Conservation (phyloP, 2,888 invertebrate genomes). For the Rhaphigaster nebulosa region DNA sequence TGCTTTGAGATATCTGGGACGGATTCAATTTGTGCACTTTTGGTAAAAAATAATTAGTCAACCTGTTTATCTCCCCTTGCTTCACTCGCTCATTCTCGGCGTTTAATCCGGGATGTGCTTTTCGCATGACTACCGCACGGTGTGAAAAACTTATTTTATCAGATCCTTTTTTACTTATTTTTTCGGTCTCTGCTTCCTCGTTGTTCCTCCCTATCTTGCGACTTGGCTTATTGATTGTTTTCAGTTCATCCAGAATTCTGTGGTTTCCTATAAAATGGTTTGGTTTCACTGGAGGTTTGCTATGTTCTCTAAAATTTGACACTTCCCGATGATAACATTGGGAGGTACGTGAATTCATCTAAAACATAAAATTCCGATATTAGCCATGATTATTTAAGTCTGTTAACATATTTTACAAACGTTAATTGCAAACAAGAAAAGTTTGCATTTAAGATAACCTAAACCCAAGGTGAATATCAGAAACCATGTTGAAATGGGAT, state of each 20-base stretch:
- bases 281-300: neutral
- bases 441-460: no score
- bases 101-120: neutral
- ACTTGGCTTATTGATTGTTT: neutral
- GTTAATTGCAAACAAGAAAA: no score
- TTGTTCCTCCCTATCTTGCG: neutral
- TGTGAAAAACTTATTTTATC: conserved; percentile 26
- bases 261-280: neutral
- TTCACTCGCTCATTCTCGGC: neutral
- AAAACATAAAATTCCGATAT: neutral
- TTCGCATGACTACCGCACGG: neutral
- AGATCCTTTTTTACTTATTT: neutral
- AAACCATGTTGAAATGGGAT: no score
- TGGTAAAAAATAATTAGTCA: neutral
- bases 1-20: neutral
- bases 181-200: neutral
- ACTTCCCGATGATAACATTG: neutral
- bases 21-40: conserved; percentile 10
- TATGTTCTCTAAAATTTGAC: neutral
- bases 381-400: no score
- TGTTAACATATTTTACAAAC: no score
- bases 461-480: neutral
- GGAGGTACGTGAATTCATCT: neutral
- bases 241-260: neutral
- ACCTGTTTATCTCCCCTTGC: neutral